These are phyloP conservation scores for Ceryle rudis DNA, from an alignment of 2,797 vertebrate genomes.

Conservation along the genomic window DNA sequence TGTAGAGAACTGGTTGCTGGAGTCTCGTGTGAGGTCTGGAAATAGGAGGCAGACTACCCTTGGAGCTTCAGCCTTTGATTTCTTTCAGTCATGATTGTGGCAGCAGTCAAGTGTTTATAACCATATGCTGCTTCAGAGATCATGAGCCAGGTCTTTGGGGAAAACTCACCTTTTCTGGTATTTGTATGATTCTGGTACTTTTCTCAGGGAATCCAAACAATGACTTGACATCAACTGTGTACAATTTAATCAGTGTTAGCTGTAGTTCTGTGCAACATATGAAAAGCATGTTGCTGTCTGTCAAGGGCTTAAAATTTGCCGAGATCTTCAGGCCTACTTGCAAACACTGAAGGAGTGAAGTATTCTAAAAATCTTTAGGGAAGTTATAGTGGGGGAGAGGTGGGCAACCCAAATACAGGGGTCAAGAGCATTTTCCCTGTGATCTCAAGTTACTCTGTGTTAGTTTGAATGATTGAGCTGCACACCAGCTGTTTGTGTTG, in stretches of 20 bases:
- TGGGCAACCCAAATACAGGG: not conserved
- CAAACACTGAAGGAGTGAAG: not conserved
- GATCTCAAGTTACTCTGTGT: not conserved
- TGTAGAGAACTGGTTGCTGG: not conserved
- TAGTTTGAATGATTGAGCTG: not conserved
- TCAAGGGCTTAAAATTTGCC: not conserved
- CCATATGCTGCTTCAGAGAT: not conserved
- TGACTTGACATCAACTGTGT: not conserved
- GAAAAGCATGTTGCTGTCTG: not conserved
- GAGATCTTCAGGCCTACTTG: not conserved
- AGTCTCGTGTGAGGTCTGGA: not conserved
- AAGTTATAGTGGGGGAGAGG: not conserved
- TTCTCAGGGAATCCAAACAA: not conserved
- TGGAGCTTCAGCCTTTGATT: not conserved
- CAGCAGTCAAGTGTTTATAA: accelerated
- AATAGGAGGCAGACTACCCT: accelerated
- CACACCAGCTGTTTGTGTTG: not conserved
- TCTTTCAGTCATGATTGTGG: not conserved
- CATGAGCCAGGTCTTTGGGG: not conserved
- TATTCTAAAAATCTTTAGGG: not conserved
- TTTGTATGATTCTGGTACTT: not conserved
- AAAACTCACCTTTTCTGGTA: not conserved
- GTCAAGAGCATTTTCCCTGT: not conserved
- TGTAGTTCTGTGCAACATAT: not conserved
- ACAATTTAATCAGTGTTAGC: not conserved